Evolutionary conservation across 2,113 vertebrate genomes (phyloP), one percentile per base, ranked within the genome.

Genomic region (Sinocyclocheilus maitianheensis): DNA sequence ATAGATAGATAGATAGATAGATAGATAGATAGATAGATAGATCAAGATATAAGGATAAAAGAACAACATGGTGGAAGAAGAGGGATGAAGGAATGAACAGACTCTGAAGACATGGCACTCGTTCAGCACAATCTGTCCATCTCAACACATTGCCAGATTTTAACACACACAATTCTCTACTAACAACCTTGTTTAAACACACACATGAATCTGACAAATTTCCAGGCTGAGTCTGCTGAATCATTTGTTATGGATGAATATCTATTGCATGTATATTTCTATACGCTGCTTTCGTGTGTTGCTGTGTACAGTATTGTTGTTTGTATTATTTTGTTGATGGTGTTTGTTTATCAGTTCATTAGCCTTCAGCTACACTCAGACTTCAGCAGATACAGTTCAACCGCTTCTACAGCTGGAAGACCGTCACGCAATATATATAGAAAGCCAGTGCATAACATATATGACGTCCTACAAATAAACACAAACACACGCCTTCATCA

Each of bases 81-180:
- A 89, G 84, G 2, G 18, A 85, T 83, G 81, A 80, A 90, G 89
- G 83, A 89, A 87, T 10, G 83, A 88, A 87, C 85, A 74, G 86
- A 84, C 87, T 90, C 87, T 85, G 86, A 91, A 86, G 91, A 91
- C 90, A 93, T 94, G 92, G 93, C 93, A 92, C 89, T 90, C 90
- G 80, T 86, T 91, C 90, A 93, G 87, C 85, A 88, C 94, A 93
- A 94, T 94, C 94, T 94, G 93, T 93, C 91, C 90, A 92, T 93
- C 91, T 92, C 83, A 91, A 87, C 87, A 92, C 91, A 89, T 91
- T 92, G 92, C 93, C 93, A 94, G 91, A 92, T 90, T 67, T 65
- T 48, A 62, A 85, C 87, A 87, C 88, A 92, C 92, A 89, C 55
- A 5, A 8, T 79, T 40, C 55, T 48, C 74, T 51, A 34, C 65